A percentile compares a stretch with the other conserved stretches of the same genome.
Evolutionary conservation across 2,888 invertebrate species (phyloP).

Genomic region (Cyclophora albipunctata): DNA sequence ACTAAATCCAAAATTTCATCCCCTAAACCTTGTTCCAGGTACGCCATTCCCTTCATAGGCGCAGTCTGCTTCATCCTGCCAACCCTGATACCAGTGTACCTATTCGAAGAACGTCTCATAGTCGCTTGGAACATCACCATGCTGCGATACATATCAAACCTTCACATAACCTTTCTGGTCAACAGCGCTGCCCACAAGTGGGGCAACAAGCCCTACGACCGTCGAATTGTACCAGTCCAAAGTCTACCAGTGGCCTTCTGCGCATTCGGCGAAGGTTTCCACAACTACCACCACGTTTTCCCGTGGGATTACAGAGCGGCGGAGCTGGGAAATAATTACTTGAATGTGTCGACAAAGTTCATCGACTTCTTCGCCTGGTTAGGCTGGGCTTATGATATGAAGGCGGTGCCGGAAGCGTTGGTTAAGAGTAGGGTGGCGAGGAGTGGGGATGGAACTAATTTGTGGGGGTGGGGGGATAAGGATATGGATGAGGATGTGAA

Average conservation of each 20-base stretch:
- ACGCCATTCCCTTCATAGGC: constrained; percentile 17
- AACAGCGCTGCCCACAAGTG: constrained; percentile 78
- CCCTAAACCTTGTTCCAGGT: constrained; percentile 6
- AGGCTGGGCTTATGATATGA: constrained; percentile 29
- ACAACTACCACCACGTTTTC: constrained; percentile 41
- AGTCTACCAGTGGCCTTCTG: constrained; percentile 23
- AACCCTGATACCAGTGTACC: constrained; percentile 66
- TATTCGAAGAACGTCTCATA: constrained; percentile 71
- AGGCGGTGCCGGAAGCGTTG: constrained; percentile 14
- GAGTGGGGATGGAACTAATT: constrained; percentile 15
- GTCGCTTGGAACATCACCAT: constrained; percentile 48
- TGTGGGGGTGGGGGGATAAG: constrained; percentile 12
- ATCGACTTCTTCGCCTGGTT: constrained; percentile 26
- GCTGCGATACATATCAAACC: constrained; percentile 67
- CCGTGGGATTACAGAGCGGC: constrained; percentile 39
- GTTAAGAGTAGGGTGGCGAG: constrained; percentile 6
- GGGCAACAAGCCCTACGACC: constrained; percentile 62
- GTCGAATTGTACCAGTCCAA: constrained; percentile 18
- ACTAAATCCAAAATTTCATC: too few species aligned
- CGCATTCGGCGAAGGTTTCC: constrained; percentile 35
- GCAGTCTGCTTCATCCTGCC: constrained; percentile 55
- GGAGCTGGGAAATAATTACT: constrained; percentile 29
- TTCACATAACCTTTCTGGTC: constrained; percentile 77
- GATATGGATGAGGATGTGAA: constrained; percentile 6
- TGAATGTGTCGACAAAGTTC: constrained; percentile 26